Evolutionary conservation across 2,888 invertebrate species (phyloP).

Genomic region (Ennomos quercinarius): DNA sequence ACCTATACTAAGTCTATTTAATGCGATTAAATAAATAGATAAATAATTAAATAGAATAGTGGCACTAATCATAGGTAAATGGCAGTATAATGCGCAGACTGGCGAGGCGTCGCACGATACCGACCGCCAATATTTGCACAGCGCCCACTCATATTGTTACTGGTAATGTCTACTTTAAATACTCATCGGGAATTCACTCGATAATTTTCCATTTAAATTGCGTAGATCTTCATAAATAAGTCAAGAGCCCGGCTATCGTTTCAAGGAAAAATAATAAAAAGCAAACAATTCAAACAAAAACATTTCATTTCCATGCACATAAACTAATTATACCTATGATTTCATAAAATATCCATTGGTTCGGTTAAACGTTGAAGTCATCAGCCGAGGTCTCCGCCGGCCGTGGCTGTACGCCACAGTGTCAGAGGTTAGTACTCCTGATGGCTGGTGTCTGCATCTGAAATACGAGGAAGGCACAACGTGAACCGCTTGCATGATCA

Average conservation of each 20-base stretch:
- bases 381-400: not conserved
- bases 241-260: not conserved
- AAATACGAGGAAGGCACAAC: constrained; percentile 12
- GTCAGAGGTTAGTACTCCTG: too few species aligned
- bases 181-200: constrained; percentile 19
- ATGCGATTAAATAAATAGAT: not conserved
- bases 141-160: constrained; percentile 24
- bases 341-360: not conserved
- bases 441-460: constrained; percentile 12
- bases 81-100: constrained; percentile 3
- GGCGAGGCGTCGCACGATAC: constrained; percentile 33
- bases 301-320: constrained; percentile 36
- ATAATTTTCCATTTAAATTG: not conserved
- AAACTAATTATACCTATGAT: constrained; percentile 19
- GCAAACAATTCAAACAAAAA: constrained; percentile 28
- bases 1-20: too few species aligned
- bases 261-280: constrained; percentile 31
- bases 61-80: constrained; percentile 12
- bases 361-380: not conserved
- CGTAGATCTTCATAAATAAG: not conserved
- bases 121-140: constrained; percentile 24
- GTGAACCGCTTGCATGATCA: not conserved
- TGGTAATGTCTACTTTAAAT: constrained; percentile 33
- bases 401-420: too few species aligned
- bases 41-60: constrained; percentile 12